Conservation (phyloP, 2,797 vertebrate species). For the Helostoma temminkii region DNA sequence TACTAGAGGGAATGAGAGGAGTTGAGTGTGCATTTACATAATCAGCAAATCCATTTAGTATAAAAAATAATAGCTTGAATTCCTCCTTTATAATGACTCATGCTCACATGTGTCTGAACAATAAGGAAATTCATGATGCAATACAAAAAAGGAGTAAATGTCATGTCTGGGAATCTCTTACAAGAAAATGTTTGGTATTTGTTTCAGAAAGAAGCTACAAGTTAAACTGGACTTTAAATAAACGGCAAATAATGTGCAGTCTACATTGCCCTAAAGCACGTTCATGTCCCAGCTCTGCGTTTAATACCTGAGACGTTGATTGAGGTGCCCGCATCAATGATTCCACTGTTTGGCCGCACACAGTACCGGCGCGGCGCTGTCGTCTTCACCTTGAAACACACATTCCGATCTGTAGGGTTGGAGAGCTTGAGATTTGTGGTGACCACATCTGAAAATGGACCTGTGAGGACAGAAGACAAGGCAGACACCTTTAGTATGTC, state of each 20-base stretch:
- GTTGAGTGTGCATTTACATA: background rate
- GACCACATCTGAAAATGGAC: constrained; percentile 99
- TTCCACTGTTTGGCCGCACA: constrained; percentile 97
- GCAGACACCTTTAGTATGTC: background rate
- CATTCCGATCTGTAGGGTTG: constrained; percentile 96
- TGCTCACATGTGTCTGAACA: background rate
- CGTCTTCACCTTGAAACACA: constrained; percentile 99
- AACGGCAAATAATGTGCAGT: background rate
- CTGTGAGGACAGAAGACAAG: constrained; percentile 73
- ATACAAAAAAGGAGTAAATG: background rate
- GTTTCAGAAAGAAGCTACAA: too few species aligned
- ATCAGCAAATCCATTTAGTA: constrained; percentile 12
- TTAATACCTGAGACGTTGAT: constrained; percentile 95
- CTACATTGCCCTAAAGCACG: too few species aligned
- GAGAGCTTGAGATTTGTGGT: constrained; percentile 96
- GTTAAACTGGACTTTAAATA: background rate
- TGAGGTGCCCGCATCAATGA: constrained; percentile 96
- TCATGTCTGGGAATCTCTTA: background rate
- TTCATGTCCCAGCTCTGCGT: background rate
- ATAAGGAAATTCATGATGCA: background rate
- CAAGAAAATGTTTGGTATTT: too few species aligned
- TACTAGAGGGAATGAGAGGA: constrained; percentile 17
- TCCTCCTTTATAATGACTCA: background rate
- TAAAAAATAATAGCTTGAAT: background rate
- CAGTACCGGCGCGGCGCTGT: constrained; percentile 98